Conservation (phyloP, 2,797 vertebrate genomes). For the Decapterus maruadsi region DNA sequence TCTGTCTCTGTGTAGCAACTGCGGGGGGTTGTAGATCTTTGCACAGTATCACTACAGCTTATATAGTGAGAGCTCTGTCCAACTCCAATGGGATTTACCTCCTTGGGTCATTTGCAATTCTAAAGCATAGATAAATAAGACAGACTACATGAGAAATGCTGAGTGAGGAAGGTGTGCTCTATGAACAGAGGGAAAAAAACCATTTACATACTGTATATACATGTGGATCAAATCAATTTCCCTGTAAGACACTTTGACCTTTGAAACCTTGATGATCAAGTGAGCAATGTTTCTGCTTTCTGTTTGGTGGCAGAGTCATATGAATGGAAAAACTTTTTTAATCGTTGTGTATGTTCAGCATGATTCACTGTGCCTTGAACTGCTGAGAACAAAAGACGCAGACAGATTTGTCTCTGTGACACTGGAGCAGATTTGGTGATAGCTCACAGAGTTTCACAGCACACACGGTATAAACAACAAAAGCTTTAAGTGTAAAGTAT, state of each 20-base stretch:
- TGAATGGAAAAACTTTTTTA: background rate
- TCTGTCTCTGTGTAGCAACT: background rate
- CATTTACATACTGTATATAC: background rate
- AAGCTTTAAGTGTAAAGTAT: slow-evolving; percentile 55
- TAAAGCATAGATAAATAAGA: slow-evolving; percentile 8
- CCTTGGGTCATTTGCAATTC: background rate
- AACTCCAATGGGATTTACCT: slow-evolving; percentile 5
- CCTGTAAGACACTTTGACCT: background rate
- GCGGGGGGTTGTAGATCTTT: slow-evolving; percentile 14
- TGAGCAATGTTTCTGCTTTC: background rate
- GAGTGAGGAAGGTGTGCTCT: background rate
- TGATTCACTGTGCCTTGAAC: slow-evolving; percentile 10
- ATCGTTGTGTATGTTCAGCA: background rate
- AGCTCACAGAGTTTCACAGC: slow-evolving; percentile 48
- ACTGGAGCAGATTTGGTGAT: slow-evolving; percentile 35
- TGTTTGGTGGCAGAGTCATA: too few relatives aligned
- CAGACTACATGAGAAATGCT: background rate
- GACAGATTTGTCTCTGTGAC: slow-evolving; percentile 46
- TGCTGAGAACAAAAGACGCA: slow-evolving; percentile 11
- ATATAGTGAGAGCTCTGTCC: background rate
- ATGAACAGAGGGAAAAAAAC: background rate
- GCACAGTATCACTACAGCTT: background rate
- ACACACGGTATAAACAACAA: slow-evolving; percentile 49
- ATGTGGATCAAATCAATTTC: too few relatives aligned
- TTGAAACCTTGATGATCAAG: background rate